phyloP scores from a whole-genome alignment of 2,113 vertebrate species.

The Salvator merianae region DNA sequence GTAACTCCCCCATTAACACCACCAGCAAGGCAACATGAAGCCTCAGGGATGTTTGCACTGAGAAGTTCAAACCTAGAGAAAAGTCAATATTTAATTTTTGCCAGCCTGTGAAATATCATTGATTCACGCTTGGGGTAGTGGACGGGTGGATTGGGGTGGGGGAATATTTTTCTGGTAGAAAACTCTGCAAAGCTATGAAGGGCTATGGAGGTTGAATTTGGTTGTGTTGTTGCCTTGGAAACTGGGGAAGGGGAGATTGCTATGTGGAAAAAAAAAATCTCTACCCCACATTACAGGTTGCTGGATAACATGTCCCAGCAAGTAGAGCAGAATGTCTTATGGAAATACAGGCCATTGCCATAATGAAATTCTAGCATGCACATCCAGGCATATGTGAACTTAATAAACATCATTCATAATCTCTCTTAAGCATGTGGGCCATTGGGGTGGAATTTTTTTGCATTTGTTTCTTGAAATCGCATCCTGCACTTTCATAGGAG shows the following conservation, averaged over 20 bases:
- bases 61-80: neutral
- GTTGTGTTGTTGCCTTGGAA: too few species aligned
- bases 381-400: too few species aligned
- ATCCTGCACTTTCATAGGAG: too few species aligned
- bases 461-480: too few species aligned
- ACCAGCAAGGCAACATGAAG: neutral
- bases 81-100: slow-evolving; percentile 43
- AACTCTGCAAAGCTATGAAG: neutral
- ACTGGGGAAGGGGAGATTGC: too few species aligned
- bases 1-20: neutral
- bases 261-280: too few species aligned
- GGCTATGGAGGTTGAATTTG: neutral
- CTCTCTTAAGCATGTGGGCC: too few species aligned
- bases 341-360: neutral
- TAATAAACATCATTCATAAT: too few species aligned
- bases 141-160: too few species aligned
- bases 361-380: too few species aligned
- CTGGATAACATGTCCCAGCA: neutral
- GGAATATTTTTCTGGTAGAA: neutral
- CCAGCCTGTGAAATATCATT: slow-evolving; percentile 16
- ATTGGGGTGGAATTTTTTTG: too few species aligned
- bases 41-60: neutral
- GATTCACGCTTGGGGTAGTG: slow-evolving; percentile 5
- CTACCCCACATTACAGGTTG: too few species aligned
- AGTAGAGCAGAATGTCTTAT: neutral